Conservation (phyloP, 2,113 vertebrate species). For the Macquaria australasica region DNA sequence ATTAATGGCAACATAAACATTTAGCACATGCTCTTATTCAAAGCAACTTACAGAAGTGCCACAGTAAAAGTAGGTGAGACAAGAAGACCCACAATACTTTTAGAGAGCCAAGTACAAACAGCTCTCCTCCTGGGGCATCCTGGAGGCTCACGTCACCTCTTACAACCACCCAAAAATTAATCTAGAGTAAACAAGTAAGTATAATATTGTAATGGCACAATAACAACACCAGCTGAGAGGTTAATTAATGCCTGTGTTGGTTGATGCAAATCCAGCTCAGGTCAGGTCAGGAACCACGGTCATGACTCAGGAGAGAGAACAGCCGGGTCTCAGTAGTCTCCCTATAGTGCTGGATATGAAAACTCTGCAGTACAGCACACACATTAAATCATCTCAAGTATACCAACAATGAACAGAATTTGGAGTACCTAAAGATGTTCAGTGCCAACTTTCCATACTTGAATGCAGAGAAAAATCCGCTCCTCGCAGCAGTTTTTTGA, state of each 20-base stretch:
- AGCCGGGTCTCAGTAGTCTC: not conserved
- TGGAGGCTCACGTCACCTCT: not conserved
- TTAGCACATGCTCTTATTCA: not conserved
- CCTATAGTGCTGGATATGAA: not conserved
- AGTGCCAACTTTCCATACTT: not conserved
- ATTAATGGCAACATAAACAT: not conserved
- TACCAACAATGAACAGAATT: not conserved
- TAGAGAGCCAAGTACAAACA: not conserved
- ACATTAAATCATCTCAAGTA: constrained; percentile 1
- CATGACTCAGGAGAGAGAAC: constrained; percentile 3
- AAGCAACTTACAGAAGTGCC: not conserved
- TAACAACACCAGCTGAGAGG: constrained; percentile 37
- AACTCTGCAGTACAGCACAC: not conserved
- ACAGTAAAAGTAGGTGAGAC: not conserved
- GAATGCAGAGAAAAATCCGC: not conserved
- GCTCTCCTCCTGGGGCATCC: not conserved
- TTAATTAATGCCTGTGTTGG: constrained; percentile 32
- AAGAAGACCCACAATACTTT: not conserved
- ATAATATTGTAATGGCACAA: constrained; percentile 3
- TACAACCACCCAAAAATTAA: not conserved
- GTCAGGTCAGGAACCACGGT: not conserved
- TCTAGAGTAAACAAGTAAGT: not conserved
- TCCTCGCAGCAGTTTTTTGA: not conserved
- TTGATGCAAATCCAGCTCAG: constrained; percentile 33
- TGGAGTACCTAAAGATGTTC: not conserved